Percentiles rank a stretch among this genome's conserved stretches.
Evolutionary conservation across 64 coral and sea anemone species (phyloP).

Genomic region (Dendronephthya gigantea): DNA sequence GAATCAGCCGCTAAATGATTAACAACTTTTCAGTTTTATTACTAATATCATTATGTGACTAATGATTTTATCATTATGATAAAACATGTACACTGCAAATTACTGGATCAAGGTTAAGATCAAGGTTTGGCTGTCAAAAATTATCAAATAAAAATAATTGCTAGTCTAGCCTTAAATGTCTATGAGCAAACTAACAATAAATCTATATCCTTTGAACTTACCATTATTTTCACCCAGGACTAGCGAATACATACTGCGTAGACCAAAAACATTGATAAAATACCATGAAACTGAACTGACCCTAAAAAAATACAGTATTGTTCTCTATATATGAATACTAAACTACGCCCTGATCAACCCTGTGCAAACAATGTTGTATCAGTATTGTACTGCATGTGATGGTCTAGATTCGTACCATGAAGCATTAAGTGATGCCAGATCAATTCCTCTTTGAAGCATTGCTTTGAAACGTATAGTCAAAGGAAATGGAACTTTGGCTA

Average conservation of each 20-base stretch:
- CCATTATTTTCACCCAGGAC: conserved; percentile 98
- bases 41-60: too few relatives aligned
- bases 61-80: too few relatives aligned
- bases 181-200: not conserved
- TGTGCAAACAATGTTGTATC: not conserved
- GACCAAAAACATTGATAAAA: conserved; percentile 99
- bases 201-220: conserved; percentile 22
- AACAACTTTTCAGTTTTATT: not conserved
- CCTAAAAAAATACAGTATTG: conserved; percentile 35
- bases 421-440: conserved; percentile 73
- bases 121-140: too few relatives aligned
- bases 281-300: conserved; percentile 99
- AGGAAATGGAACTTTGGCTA: conserved; percentile 96
- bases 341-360: too few relatives aligned
- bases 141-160: too few relatives aligned
- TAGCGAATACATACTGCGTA: conserved; percentile 92
- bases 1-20: conserved; percentile 63
- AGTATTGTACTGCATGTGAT: too few relatives aligned
- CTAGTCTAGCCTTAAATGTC: too few relatives aligned
- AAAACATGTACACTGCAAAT: too few relatives aligned
- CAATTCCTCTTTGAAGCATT: conserved; percentile 93
- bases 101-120: too few relatives aligned
- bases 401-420: conserved; percentile 56
- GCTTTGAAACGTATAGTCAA: conserved; percentile 90
- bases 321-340: too few relatives aligned